A percentile compares a stretch with the other conserved stretches of the same genome.
Conservation (phyloP, 2,797 vertebrate genomes). For the Xiphorhynchus erythropygius region DNA sequence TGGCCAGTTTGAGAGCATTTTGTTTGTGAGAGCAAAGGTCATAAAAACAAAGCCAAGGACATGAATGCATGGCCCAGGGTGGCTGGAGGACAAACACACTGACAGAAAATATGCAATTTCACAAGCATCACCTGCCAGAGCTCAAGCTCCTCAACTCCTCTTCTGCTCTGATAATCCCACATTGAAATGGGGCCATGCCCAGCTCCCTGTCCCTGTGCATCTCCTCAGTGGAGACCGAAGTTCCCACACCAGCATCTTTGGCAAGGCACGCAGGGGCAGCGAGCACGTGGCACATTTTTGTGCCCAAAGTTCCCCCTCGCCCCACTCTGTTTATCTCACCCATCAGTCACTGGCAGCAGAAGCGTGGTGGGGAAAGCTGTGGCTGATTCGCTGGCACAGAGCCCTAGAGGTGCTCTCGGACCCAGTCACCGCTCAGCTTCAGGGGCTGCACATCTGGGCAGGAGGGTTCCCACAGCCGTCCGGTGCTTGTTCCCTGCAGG, state of each 20-base stretch:
- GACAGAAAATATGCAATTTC: not conserved
- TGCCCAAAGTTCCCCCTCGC: too few relatives aligned
- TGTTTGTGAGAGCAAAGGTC: not conserved
- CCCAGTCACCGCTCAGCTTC: not conserved
- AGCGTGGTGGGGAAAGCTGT: rapidly evolving
- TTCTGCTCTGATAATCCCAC: not conserved
- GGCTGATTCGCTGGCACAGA: not conserved
- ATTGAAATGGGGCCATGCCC: not conserved
- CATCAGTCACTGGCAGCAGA: not conserved
- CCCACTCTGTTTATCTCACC: not conserved
- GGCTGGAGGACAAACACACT: not conserved
- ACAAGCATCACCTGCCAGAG: not conserved
- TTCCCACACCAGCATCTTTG: not conserved
- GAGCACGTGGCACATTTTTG: not conserved
- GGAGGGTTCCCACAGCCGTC: not conserved
- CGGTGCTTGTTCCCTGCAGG: not conserved
- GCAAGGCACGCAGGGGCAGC: not conserved
- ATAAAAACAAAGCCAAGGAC: not conserved
- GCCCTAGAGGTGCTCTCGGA: not conserved
- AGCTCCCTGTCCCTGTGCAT: rapidly evolving
- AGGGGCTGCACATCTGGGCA: not conserved
- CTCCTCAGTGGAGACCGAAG: not conserved
- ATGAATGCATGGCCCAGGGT: rapidly evolving
- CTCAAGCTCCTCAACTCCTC: not conserved
- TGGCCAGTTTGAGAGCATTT: not conserved